Evolutionary conservation across 2,113 vertebrate genomes (phyloP), one percentile per base, ranked within the genome.

Genomic region (Chitala chitala): DNA sequence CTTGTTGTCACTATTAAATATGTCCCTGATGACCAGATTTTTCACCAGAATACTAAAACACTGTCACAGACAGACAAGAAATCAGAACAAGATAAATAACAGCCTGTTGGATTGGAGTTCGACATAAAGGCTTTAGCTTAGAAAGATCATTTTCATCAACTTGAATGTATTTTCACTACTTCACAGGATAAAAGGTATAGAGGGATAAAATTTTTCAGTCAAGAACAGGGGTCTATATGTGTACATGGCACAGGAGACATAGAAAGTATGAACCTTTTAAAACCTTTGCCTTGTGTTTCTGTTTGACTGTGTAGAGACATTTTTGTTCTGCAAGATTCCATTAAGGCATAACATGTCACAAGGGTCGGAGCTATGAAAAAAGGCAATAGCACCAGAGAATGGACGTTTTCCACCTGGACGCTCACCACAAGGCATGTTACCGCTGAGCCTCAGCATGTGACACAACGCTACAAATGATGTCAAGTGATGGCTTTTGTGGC

Each of bases 321-420:
- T 24, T 53, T 42, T 56, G 54, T 56, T 51, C 72, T 54, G 59
- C 59, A n/a, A 9, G 42, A 50, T 44, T 55, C 58, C 44, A 66
- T 74, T 74, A 74, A 54, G 46, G 63, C n/a, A 33, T 38, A 50
- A 36, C 72, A 66, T 74, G 72, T 63, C 72, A 74, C 61, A 54
- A 6, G 26, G 31, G 56, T 53, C 31, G 40, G 61, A 44, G 29
- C 72, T 36, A 50, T 63, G 59, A 74, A 66, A 64, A 26, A 26
- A 64, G 56, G 50, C 58, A 74, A 74, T 15, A 13, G 40, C 63
- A 42, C 48, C 58, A 63, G 58, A 22, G 22, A 17, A 54, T 33
- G 46, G 61, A 36, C 72, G 29, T 64, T 74, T 63, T 61, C 48
- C 72, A 74, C 58, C 46, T 64, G 56, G 64, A 71, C 40, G 33